Evolutionary conservation across 2,888 invertebrate genomes (phyloP).

Genomic region (Ceramica pisi): DNA sequence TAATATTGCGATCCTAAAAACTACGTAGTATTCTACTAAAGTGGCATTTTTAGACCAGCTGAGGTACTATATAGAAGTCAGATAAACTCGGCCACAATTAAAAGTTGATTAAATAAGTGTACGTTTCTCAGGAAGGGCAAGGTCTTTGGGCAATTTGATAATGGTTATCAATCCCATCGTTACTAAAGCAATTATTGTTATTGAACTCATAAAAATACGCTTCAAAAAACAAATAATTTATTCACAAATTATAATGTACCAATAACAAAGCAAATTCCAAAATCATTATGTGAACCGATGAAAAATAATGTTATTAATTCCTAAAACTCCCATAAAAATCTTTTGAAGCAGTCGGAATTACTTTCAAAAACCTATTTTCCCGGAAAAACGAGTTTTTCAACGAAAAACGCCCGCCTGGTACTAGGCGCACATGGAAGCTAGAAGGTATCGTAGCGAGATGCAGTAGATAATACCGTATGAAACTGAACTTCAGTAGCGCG

Average conservation of each 20-base stretch:
- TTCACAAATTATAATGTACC: neutral
- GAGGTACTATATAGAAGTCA: neutral
- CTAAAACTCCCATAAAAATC: neutral
- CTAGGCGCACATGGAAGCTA: conserved; percentile 77
- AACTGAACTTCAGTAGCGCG: conserved; percentile 84
- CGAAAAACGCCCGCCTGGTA: conserved; percentile 70
- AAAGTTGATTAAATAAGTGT: neutral
- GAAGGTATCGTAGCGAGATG: conserved; percentile 79
- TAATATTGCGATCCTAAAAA: no score
- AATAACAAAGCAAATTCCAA: neutral
- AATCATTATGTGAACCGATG: neutral
- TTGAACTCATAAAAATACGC: neutral
- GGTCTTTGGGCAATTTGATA: neutral
- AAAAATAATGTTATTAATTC: conserved; percentile 5
- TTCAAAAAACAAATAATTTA: neutral
- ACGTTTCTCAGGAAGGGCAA: neutral
- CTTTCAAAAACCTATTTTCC: conserved; percentile 59
- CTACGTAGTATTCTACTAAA: no score
- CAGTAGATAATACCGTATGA: conserved; percentile 73
- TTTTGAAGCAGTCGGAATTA: conserved; percentile 28
- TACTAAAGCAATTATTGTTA: neutral
- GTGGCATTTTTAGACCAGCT: no score
- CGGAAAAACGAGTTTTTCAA: conserved; percentile 68
- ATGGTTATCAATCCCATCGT: neutral
- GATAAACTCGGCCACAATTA: neutral